Evolutionary conservation across 2,113 vertebrate species (phyloP).

Genomic region (Ptilonorhynchus violaceus): DNA sequence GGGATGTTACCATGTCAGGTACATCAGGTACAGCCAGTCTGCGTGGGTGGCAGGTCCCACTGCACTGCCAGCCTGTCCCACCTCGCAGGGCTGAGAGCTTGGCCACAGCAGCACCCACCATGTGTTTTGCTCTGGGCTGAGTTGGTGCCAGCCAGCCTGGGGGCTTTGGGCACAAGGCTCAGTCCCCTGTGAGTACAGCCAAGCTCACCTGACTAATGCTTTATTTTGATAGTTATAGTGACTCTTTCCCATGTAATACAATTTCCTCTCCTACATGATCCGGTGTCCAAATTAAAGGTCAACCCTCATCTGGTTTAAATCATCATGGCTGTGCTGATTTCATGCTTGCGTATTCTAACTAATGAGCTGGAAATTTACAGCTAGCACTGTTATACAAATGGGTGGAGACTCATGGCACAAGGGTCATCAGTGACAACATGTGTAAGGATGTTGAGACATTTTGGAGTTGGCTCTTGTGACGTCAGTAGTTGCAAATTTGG

Average conservation of each 20-base stretch:
- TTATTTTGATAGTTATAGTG: not conserved
- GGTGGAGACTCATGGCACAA: not conserved
- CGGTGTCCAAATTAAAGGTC: slow-evolving; percentile 27
- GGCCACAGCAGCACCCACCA: fast-evolving
- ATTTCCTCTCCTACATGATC: not conserved
- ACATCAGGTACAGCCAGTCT: too few species aligned
- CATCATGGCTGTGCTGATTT: not conserved
- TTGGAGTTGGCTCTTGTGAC: not conserved
- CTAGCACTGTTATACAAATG: not conserved
- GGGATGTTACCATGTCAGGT: fast-evolving
- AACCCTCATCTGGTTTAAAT: slow-evolving; percentile 47
- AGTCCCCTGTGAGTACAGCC: fast-evolving
- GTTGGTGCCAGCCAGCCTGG: not conserved
- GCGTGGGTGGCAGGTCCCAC: fast-evolving
- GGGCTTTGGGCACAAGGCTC: not conserved
- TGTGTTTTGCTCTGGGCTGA: not conserved
- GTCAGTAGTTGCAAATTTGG: not conserved
- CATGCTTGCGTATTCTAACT: not conserved
- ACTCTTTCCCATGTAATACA: not conserved
- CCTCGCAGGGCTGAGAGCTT: not conserved
- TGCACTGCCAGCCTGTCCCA: not conserved
- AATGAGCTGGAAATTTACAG: slow-evolving; percentile 35
- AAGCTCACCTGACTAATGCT: not conserved
- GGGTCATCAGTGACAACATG: not conserved
- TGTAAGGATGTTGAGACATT: slow-evolving; percentile 8